Evolutionary conservation across 2,797 vertebrate genomes (phyloP), one percentile per base, ranked within the genome.

Genomic region (Cossypha dichroa): DNA sequence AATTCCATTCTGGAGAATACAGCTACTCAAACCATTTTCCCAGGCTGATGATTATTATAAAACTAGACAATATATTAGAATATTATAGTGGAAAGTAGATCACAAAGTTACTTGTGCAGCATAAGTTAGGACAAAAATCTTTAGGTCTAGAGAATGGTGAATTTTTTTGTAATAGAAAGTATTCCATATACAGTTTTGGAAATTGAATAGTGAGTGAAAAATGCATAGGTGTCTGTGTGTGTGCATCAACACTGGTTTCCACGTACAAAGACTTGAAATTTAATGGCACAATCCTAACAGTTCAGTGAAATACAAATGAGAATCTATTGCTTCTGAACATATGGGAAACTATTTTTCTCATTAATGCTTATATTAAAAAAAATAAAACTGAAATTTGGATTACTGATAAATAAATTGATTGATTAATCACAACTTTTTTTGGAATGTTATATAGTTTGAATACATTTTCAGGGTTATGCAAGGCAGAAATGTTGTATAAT

Each of bases 171-270:
- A 34, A 22, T 5, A 29, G 26, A 67, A 58, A 40, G 1, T 5
- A n/a, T 59, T 66, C 15, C 5, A 31, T 31, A 41, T 8, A 52
- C 1, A 13, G 4, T 40, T 80, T 77, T 66, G 45, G 15, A 73
- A 73, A 66, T 41, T 1, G 3, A 10, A 9, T 2, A n/a, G 34
- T 17, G 11, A 70, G 45, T 38, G 7, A 69, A 84, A 93, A 79
- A 45, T 16, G 0, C 0, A 0, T 51, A 10, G 5, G 3, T 23
- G 3, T 26, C 13, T 64, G 5, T 4, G 7, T 21, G 11, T 34
- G 10, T 48, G 14, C 48, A 56, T 41, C 22, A 64, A 28, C 16
- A 54, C 6, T 20, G 2, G 5, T 41, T 81, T 75, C 19, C 13
- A 9, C 34, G 5, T 11, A 15, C 7, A 73, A 76, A 56, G 69